These are phyloP conservation scores for Tanytarsus gracilentus DNA, from an alignment of 2,888 invertebrate genomes.

Conservation along the genomic window DNA sequence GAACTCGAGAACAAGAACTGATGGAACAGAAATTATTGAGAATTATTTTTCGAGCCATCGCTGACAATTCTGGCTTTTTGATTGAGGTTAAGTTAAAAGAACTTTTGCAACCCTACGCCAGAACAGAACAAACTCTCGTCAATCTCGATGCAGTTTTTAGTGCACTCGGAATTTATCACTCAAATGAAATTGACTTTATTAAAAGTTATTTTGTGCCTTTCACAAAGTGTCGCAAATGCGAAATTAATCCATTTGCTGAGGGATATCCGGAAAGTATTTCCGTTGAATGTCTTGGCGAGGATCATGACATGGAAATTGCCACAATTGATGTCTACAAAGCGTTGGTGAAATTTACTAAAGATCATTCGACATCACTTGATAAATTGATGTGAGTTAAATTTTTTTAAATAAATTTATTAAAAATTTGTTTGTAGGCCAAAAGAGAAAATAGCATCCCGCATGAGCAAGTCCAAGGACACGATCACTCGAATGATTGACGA, in stretches of 20 bases:
- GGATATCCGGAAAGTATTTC: neutral
- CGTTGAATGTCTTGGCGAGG: constrained; percentile 7
- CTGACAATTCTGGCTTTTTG: constrained; percentile 64
- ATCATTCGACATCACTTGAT: constrained; percentile 19
- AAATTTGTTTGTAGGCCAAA: constrained; percentile 10
- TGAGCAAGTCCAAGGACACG: constrained; percentile 9
- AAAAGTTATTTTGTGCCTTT: constrained; percentile 17
- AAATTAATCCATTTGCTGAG: constrained; percentile 5
- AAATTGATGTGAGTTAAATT: constrained; percentile 18
- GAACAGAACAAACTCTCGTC: constrained; percentile 57
- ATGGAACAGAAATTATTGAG: constrained; percentile 43
- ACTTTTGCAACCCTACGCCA: constrained; percentile 55
- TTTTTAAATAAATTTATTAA: neutral
- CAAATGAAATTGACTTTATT: constrained; percentile 20
- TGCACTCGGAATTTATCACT: constrained; percentile 36
- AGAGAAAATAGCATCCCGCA: neutral
- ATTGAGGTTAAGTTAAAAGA: constrained; percentile 59
- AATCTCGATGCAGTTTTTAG: constrained; percentile 67
- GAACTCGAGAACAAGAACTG: constrained; percentile 31
- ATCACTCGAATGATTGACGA: constrained; percentile 12
- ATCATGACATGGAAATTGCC: constrained; percentile 18
- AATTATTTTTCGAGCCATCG: constrained; percentile 55
- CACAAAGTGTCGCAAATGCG: constrained; percentile 16
- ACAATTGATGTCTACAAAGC: constrained; percentile 23
- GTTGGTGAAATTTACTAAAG: constrained; percentile 19